Evolutionary conservation across 2,888 invertebrate species (phyloP), one percentile per base, ranked within the genome.

Genomic region (Zaprionus lineosus): DNA sequence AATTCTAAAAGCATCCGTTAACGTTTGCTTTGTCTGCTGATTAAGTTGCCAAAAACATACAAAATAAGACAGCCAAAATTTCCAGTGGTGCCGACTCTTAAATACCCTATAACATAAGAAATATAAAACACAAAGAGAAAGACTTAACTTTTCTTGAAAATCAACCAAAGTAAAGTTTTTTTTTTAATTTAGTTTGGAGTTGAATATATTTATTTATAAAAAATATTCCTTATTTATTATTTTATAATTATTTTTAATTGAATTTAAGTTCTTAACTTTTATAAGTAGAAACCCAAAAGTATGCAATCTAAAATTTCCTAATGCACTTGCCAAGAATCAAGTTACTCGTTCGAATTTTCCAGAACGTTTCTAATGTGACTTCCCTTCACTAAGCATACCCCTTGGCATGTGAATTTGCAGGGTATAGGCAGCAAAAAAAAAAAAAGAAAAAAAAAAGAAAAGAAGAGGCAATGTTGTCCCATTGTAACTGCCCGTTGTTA

Each of bases 1-100:
- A 73, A 76, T 84, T 78, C 70, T 67, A 77, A 82, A 84, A 84
- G 78, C 78, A 77, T 81, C 84, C 82, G 78, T 74, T 56, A 69
- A 48, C 58, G 56, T 66, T 84, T 72, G 36, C 68, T 59, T 68
- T 50, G 56, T 61, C 65, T 52, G 78, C 78, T 78, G 78, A 78
- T 78, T 78, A 78, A 78, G 78, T 82, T 78, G 78, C 85, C 84
- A 68, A 68, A 68, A 68, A 68, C 68, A 68, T 65, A 68, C 68
- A 65, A 53, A 65, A 51, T 51, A 18, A 59, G 59, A 47, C 51
- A 33, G 46, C 8, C 5, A 7, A 15, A 1, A 2, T 3, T 3
- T 2, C 5, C 1, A 0, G 21, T 2, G 15, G 3, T 18, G 51
- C 0, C n/a, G 1, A 0, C n/a, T n/a, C n/a, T 1, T 0, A 5